Percentiles rank a stretch among this genome's conserved stretches.
Conservation (phyloP, 2,888 invertebrate species). For the Acleris emargana region DNA sequence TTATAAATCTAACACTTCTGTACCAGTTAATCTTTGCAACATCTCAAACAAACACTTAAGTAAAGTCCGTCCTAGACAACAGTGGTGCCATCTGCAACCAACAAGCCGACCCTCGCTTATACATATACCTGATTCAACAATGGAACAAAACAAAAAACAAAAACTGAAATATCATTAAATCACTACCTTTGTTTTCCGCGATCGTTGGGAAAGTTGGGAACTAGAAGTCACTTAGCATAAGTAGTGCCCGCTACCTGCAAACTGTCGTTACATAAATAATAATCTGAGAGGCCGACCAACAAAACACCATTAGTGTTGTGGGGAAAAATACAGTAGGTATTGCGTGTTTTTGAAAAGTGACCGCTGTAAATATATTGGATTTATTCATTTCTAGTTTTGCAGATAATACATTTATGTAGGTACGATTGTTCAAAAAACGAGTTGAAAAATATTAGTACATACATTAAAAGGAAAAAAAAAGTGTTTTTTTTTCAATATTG, state of each 20-base stretch:
- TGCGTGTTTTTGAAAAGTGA: not conserved
- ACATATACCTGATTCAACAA: slow-evolving; percentile 30
- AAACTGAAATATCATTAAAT: slow-evolving; percentile 25
- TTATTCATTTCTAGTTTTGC: no score
- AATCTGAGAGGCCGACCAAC: slow-evolving; percentile 60
- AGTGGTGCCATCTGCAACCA: slow-evolving; percentile 32
- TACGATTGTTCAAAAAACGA: no score
- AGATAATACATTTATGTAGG: no score
- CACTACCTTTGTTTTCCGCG: slow-evolving; percentile 33
- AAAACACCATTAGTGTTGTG: slow-evolving; percentile 48
- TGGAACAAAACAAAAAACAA: slow-evolving; percentile 20
- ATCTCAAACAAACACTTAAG: slow-evolving; percentile 30
- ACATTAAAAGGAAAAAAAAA: no score
- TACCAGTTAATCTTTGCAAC: slow-evolving; percentile 4
- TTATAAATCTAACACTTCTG: not conserved
- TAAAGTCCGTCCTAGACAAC: slow-evolving; percentile 31
- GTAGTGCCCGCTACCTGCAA: slow-evolving; percentile 55
- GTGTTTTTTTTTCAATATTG: no score
- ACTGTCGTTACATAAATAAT: slow-evolving; percentile 82
- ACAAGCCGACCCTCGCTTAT: slow-evolving; percentile 25
- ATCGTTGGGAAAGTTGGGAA: slow-evolving; percentile 38
- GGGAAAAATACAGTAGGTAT: slow-evolving; percentile 26
- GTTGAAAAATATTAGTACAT: no score
- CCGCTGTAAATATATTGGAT: no score
- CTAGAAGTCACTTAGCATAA: slow-evolving; percentile 71